Base-by-base conservation (phyloP, 2,797 vertebrate genomes). In the Urosaurus nigricauda region DNA sequence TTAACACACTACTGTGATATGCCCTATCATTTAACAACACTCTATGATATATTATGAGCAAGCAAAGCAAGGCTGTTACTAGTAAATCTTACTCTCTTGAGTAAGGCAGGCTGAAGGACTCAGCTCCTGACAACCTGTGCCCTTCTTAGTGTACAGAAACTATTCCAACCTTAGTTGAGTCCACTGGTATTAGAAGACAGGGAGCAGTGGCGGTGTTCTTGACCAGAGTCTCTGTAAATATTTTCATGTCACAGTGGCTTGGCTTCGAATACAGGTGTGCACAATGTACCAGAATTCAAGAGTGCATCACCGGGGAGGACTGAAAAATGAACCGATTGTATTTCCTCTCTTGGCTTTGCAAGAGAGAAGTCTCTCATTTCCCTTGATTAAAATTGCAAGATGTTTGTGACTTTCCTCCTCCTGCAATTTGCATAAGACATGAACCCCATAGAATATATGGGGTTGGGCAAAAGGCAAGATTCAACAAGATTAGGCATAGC, bases 321-420 rank as follows among this genome's bases (percentile, higher is more conserved):
- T 4, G 88, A 83, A 82, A 89, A 26, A 47, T 9, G 79, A 86
- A 12, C 71, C 26, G 7, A 4, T n/a, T 37, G 43, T 11, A 43
- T 53, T 84, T 78, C 87, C 6, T 5, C 43, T 29, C 29, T 78
- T 24, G 56, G 16, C 60, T 53, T 65, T 65, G 71, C 3, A 4
- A 75, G 58, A 26, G 56, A 29, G 47, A 70, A 24, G 87, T 78
- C 47, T 78, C 84, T 37, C 24, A 12, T 85, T 86, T 70, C 71
- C 84, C 37, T 68, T 86, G 84, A 86, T 89, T 83, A 89, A 89
- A 89, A 58, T 58, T 89, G 88, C 79, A 89, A 73, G 73, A 65
- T 68, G 79, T 56, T 47, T 75, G 35, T 70, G 40, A 40, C 71
- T 77, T 47, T 56, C 47, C 83, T 79, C 51, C 26, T 81, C n/a